A percentile compares a stretch with the other conserved stretches of the same genome.
Evolutionary conservation across 2,113 vertebrate species (phyloP).

Genomic region (Gasterosteus aculeatus): DNA sequence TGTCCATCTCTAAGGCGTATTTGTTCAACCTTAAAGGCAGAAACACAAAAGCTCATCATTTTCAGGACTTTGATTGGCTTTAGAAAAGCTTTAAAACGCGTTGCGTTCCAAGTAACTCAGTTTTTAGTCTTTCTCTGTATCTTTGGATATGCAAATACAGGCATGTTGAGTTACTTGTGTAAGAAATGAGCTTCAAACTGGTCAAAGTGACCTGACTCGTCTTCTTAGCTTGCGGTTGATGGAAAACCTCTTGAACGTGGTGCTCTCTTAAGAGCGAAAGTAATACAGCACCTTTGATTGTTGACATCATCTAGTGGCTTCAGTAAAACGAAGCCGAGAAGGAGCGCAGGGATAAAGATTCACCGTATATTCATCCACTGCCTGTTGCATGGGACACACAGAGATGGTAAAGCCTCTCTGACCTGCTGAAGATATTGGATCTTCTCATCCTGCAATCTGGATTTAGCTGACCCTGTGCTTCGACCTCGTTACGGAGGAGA

Average conservation of each 20-base stretch:
- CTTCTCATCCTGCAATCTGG: conserved; percentile 2
- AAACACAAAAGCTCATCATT: conserved; percentile 45
- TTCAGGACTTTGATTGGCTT: conserved; percentile 9
- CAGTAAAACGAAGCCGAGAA: too few species aligned
- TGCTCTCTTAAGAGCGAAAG: too few species aligned
- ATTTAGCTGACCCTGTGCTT: conserved; percentile 40
- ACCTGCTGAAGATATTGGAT: conserved; percentile 24
- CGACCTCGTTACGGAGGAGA: conserved; percentile 25
- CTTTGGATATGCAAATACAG: background rate
- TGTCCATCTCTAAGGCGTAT: conserved; percentile 27
- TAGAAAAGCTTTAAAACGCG: background rate
- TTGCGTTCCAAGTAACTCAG: background rate
- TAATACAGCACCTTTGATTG: too few species aligned
- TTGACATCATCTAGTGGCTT: background rate
- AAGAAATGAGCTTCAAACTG: too few species aligned
- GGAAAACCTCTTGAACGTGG: too few species aligned
- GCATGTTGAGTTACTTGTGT: too few species aligned
- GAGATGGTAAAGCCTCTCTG: background rate
- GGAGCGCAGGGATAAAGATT: too few species aligned
- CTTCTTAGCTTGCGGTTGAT: too few species aligned
- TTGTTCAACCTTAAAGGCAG: conserved; percentile 11
- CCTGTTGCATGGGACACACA: too few species aligned
- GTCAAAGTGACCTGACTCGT: too few species aligned
- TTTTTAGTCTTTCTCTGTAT: background rate
- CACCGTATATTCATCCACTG: too few species aligned